Base-by-base conservation (phyloP, 1,140 invertebrate genomes). In the Eurosta solidaginis region DNA sequence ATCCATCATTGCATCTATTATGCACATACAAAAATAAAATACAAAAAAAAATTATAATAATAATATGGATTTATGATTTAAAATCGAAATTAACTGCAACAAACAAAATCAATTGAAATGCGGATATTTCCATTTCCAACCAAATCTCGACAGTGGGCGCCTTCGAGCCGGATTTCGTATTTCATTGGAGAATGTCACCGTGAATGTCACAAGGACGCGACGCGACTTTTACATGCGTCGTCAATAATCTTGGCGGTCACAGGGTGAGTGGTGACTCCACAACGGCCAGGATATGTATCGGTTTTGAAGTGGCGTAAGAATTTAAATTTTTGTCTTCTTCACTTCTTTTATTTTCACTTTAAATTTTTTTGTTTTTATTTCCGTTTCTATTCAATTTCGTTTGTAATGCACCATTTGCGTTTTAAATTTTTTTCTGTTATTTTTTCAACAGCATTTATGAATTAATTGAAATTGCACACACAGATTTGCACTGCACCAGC, bases 231-330 rank as follows among this genome's bases (percentile, higher is more conserved):
- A 96, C 95, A 78, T 96, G 95, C 85, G 93, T 96, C 84, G 95
- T 96, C 82, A 95, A 94, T 90, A 95, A 96, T 91, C 92, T 96
- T 85, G 95, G 94, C 86, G 94, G 94, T 92, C 94, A 96, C 91
- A 93, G 94, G 94, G 95, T 96, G 94, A 95, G 94, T 95, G 93
- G 93, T 91, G 93, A 94, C 89, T 91, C 92, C 90, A 91, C 91
- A 87, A 88, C 87, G 87, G 91, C 92, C 91, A 93, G 93, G 92
- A 92, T 93, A 92, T 92, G 92, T 93, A 93, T 92, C 89, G 88
- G 89, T 88, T 90, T 87, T 84, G 81, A 52, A 45, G 78, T 52
- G 63, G 77, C 47, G 29, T 47, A 49, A 45, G 63, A 45, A 63
- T 10, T 25, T 12, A 40, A 12, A 1, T 76, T 77, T 63, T 6